Conservation (phyloP, 2,888 invertebrate species). For the Uropetala carovei region DNA sequence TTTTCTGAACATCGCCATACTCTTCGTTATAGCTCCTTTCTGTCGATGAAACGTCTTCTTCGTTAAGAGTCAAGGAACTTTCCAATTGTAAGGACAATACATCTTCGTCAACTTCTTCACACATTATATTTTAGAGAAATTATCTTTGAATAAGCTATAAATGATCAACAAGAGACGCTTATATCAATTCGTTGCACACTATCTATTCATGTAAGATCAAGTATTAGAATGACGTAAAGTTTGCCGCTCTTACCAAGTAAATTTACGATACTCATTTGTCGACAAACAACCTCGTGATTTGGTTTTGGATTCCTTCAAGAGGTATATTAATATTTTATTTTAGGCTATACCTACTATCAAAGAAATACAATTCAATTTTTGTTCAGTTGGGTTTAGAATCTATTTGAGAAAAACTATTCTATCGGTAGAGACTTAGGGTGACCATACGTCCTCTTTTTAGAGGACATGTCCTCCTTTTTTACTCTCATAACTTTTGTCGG, state of each 20-base stretch:
- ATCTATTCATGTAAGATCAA: background rate
- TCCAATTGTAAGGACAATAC: constrained; percentile 31
- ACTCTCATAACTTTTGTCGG: no score
- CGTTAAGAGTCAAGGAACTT: constrained; percentile 25
- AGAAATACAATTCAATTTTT: no score
- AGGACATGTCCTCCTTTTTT: no score
- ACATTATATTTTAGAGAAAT: background rate
- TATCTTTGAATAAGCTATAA: background rate
- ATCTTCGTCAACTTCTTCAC: constrained; percentile 40
- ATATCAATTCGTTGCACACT: background rate
- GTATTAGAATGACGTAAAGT: background rate
- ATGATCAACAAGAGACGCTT: background rate
- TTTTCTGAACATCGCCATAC: background rate
- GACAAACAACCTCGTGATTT: background rate
- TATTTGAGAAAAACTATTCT: no score
- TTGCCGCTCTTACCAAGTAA: background rate
- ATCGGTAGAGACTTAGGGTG: no score
- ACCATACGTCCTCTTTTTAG: no score
- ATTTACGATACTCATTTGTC: background rate
- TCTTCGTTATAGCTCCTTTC: background rate
- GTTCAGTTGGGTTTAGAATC: no score
- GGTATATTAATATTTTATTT: no score
- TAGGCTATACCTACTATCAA: no score
- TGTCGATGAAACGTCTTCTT: background rate
- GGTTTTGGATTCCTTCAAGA: no score